Evolutionary conservation across 2,113 vertebrate genomes (phyloP), one percentile per base, ranked within the genome.

Genomic region (Oreochromis spilurus): DNA sequence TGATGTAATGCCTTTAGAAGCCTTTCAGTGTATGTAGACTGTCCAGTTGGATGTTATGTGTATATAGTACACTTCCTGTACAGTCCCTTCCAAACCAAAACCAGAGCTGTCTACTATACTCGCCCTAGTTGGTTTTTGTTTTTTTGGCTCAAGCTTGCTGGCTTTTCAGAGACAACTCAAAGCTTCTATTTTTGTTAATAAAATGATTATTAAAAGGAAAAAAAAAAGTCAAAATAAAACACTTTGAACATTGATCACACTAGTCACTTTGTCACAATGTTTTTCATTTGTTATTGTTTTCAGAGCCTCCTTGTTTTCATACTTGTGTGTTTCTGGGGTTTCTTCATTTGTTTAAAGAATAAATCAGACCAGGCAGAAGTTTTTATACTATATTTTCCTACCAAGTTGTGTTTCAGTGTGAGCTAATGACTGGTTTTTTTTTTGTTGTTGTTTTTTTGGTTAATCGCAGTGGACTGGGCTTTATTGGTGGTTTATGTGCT

Each of bases 321-420:
- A 77, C 38, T 75, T 89, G 87, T 84, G 75, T 92, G 86, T 95
- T 60, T 87, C 65, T 90, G 88, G 82, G n/a, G 70, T 91, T 85
- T 91, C 72, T 85, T 92, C 82, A 88, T 92, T 93, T 95, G 84
- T 95, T 62, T 62, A 62, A 62, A 36, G 19, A 62, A 95, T 85
- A 92, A 91, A 90, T 94, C 88, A 87, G 83, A 93, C 53, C 83
- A 89, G 88, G 90, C 82, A 87, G 92, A 95, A 87, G 91, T 62
- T 96, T 97, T 97, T 96, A 94, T 96, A 96, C 95, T 95, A 95
- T 96, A 96, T 96, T 97, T 97, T 96, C 95, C 90, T 97, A 97
- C 94, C 5, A 82, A 94, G 82, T 91, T 95, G 83, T 92, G 92
- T 96, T 95, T 93, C 85, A 70, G 94, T 96, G 91, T 95, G 92